Base-by-base conservation (phyloP, 2,113 vertebrate genomes). In the Cryptomyrus ogoouensis region DNA sequence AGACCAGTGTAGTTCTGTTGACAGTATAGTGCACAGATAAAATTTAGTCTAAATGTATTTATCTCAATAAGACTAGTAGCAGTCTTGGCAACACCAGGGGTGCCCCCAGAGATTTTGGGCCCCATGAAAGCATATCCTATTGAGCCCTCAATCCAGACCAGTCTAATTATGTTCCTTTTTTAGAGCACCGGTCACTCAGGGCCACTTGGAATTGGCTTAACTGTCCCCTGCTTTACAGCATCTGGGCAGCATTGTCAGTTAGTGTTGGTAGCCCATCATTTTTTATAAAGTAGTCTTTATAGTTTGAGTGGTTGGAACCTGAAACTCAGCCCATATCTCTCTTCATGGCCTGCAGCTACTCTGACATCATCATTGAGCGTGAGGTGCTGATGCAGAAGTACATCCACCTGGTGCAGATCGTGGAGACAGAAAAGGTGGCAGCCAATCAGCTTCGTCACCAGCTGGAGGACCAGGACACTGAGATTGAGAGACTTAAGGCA, bases 321-420 rank as follows among this genome's bases (percentile, higher is more conserved):
- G 13, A 80, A 80, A 42, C 74, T 2, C 35, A 7, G 74, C 31
- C 35, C 35, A 5, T 7, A 80, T 80, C 35, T 56, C 49, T 27
- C 44, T 10, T 42, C 35, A 5, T 80, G 74, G 15, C 15, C 74
- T 8, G 35, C 92, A 99, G 98, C 93, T 99, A 99, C 94, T 96
- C 97, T 91, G 97, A 96, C 90, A 96, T 99, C 92, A 97, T 98
- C 92, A 96, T 98, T 0, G 98, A 99, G 94, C 97, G 98, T 0
- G 98, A 99, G 94, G 97, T 97, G 2, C 95, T 99, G 92, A 99
- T 97, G 98, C 98, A 99, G 96, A 99, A 99, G 95, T 98, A 99
- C 95, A 97, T 99, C 93, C 98, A 99, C 95, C 96, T 99, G 93
- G 96, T 99, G 90, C 98, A 99, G 96, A 98, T 99, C 83, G 97